These are phyloP conservation scores for Eubucco bourcierii DNA, from an alignment of 2,113 vertebrate species.

Conservation along the genomic window DNA sequence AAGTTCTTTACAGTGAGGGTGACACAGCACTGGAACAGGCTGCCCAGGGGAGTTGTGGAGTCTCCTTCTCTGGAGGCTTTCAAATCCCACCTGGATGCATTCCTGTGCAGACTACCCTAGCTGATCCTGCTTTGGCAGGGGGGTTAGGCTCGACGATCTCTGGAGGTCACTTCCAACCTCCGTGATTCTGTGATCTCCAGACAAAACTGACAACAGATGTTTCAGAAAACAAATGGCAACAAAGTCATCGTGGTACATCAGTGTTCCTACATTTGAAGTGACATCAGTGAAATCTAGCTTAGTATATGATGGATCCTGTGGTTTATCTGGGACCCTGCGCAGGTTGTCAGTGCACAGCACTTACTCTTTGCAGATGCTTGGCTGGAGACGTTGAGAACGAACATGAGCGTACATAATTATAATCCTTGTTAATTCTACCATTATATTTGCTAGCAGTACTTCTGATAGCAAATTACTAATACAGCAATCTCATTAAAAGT, in stretches of 20 bases:
- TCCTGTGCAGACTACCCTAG: no score
- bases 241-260: not conserved
- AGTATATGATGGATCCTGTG: not conserved
- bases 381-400: not conserved
- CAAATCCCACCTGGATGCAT: no score
- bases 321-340: not conserved
- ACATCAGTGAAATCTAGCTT: not conserved
- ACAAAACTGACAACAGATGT: not conserved
- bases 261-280: not conserved
- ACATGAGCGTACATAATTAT: not conserved
- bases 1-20: no score
- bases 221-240: not conserved
- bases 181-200: not conserved
- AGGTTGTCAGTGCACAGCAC: not conserved
- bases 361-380: not conserved
- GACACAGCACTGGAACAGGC: no score
- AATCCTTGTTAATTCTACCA: constrained; percentile 34
- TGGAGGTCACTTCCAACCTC: no score
- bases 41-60: no score
- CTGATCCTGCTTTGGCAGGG: no score
- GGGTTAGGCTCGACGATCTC: no score
- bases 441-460: constrained; percentile 25
- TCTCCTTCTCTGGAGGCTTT: no score
- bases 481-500: constrained; percentile 31
- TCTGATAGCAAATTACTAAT: constrained; percentile 32